Percentiles rank a stretch among this genome's conserved stretches.
These are phyloP conservation scores for Ridgeia piscesae DNA, from an alignment of 1,140 invertebrate species.

Conservation along the genomic window DNA sequence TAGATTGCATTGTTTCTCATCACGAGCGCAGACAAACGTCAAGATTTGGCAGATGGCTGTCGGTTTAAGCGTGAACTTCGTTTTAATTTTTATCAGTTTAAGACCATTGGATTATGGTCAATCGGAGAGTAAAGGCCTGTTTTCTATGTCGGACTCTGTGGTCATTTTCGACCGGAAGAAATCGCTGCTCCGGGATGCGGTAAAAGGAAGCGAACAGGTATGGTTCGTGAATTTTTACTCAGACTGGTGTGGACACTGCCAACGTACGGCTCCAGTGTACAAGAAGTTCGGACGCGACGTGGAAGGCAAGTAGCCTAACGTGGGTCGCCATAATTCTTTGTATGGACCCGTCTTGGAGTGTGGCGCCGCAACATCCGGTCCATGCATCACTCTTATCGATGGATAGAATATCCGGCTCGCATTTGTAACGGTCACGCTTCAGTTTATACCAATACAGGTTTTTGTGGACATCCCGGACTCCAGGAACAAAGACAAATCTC, in stretches of 20 bases:
- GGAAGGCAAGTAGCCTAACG: constrained; percentile 37
- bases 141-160: background rate
- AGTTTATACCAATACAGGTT: too few relatives aligned
- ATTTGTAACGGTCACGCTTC: too few relatives aligned
- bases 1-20: background rate
- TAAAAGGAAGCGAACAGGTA: constrained; percentile 21
- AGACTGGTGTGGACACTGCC: constrained; percentile 57
- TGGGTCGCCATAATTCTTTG: too few relatives aligned
- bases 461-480: too few relatives aligned
- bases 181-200: background rate
- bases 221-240: constrained; percentile 57
- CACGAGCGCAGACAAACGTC: background rate
- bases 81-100: background rate
- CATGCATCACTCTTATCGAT: too few relatives aligned
- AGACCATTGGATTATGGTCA: background rate
- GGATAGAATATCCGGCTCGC: too few relatives aligned
- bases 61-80: background rate
- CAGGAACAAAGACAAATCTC: too few relatives aligned
- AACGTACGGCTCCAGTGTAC: constrained; percentile 48
- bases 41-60: background rate
- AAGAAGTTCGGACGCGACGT: constrained; percentile 42
- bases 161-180: background rate
- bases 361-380: too few relatives aligned
- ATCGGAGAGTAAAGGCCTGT: background rate
- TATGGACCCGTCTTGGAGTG: too few relatives aligned